Conservation (phyloP, 2,888 invertebrate genomes). For the Chalcis sispes region DNA sequence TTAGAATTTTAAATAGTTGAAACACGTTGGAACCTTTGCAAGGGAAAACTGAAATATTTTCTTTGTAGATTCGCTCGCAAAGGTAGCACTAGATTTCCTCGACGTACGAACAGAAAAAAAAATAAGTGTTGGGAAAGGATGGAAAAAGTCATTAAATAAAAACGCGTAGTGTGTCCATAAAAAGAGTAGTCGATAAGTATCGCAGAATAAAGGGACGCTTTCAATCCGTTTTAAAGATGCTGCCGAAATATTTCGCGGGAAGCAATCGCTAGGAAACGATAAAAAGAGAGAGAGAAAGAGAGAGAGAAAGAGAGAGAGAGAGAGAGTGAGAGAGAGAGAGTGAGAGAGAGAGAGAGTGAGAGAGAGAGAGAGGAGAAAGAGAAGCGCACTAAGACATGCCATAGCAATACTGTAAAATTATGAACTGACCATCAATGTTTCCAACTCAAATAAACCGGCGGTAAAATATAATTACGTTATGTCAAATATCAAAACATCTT, state of each 20-base stretch:
- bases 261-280: conserved; percentile 12
- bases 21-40: too few species aligned
- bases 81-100: too few species aligned
- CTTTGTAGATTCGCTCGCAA: too few species aligned
- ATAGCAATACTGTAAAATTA: too few species aligned
- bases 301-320: background rate
- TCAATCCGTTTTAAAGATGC: conserved; percentile 16
- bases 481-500: too few species aligned
- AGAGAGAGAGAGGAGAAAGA: background rate
- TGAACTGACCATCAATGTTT: too few species aligned
- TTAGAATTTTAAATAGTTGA: too few species aligned
- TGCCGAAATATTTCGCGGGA: conserved; percentile 8
- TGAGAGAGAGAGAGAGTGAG: background rate
- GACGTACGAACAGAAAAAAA: background rate
- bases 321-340: background rate
- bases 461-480: too few species aligned
- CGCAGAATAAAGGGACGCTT: conserved; percentile 31
- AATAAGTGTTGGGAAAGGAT: background rate
- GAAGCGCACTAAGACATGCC: too few species aligned
- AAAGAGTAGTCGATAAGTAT: conserved; percentile 39
- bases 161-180: conserved; percentile 1
- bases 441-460: too few species aligned
- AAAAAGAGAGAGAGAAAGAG: too few species aligned
- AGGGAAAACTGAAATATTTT: background rate
- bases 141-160: conserved; percentile 30